Percentiles rank a stretch among this genome's conserved stretches.
Evolutionary conservation across 2,797 vertebrate species (phyloP).

Genomic region (Knipowitschia caucasica): DNA sequence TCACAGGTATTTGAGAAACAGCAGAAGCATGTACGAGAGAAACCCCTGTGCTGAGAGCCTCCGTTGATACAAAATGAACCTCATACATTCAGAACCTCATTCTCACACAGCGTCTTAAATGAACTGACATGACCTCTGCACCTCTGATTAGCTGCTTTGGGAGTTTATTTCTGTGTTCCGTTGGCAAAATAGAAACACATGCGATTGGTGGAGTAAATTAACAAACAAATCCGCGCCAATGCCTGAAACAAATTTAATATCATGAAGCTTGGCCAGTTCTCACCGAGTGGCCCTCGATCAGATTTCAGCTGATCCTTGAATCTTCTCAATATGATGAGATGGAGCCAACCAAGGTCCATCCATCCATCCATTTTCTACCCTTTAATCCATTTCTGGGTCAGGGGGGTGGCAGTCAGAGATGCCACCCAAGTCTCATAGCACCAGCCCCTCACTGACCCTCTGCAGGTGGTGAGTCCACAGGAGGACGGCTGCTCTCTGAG

Average conservation of each 20-base stretch:
- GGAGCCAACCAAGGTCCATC: constrained; percentile 37
- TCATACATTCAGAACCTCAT: too few species aligned
- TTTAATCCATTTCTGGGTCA: too few species aligned
- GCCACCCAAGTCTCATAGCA: too few species aligned
- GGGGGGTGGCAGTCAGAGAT: too few species aligned
- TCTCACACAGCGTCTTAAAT: constrained; percentile 10
- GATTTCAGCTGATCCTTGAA: constrained; percentile 36
- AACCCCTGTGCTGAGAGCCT: too few species aligned
- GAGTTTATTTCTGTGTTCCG: constrained; percentile 12
- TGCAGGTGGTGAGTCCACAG: too few species aligned
- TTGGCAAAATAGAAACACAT: constrained; percentile 33
- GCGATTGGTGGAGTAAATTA: constrained; percentile 30
- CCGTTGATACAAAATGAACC: neutral
- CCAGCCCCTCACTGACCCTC: too few species aligned
- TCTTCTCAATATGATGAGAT: constrained; percentile 25
- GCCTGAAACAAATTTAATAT: constrained; percentile 38
- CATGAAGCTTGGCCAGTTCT: constrained; percentile 10
- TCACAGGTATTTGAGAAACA: too few species aligned
- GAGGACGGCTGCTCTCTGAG: too few species aligned
- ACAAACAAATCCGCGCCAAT: constrained; percentile 42
- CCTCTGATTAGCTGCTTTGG: constrained; percentile 20
- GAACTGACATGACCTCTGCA: constrained; percentile 13
- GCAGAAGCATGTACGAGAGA: too few species aligned
- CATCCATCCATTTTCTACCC: too few species aligned
- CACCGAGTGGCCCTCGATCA: constrained; percentile 17